Base-by-base conservation (phyloP, 2,888 invertebrate genomes). In the Drosophila atripex region DNA sequence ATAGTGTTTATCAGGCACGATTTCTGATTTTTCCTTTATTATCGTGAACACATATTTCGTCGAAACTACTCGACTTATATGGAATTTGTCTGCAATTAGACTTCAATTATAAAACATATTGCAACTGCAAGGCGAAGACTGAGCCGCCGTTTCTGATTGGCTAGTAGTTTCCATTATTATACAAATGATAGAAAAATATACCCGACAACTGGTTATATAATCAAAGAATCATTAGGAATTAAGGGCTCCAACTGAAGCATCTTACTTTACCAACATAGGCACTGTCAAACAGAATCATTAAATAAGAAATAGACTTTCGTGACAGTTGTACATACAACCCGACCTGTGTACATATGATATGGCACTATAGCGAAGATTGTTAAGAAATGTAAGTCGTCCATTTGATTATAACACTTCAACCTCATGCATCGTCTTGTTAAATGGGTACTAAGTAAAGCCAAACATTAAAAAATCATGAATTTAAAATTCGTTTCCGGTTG, bases 351-450 rank as follows among this genome's bases (percentile, higher is more conserved):
- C 25, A 70, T 50, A 46, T 39, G 53, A 60, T 25, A 46, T 45
- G 35, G 28, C 38, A 38, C 32, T n/a, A 25, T 39, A 54, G 52
- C 21, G 30, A 35, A 45, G 43, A 71, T 69, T 72, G 54, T 71
- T 72, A 54, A 23, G 53, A 65, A 72, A 54, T 64, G 35, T 21
- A 74, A 69, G 78, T 80, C 85, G 85, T 86, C 78, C 78, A 78
- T 69, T 58, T 60, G 63, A 78, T 46, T 66, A 71, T 53, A 60
- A 60, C 76, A 76, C 75, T 21, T 63, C 51, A 71, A 82, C 54
- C 59, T 79, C 52, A 77, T 71, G 69, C 77, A 66, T 73, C 74
- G 71, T 68, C 50, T 79, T 78, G 69, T 69, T 78, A 70, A 64
- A 73, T 64, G 70, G 70, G 59, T 58, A 53, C 49, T 49, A 53